Base-by-base conservation (phyloP, 2,113 vertebrate species). In the Pelmatolapia mariae region DNA sequence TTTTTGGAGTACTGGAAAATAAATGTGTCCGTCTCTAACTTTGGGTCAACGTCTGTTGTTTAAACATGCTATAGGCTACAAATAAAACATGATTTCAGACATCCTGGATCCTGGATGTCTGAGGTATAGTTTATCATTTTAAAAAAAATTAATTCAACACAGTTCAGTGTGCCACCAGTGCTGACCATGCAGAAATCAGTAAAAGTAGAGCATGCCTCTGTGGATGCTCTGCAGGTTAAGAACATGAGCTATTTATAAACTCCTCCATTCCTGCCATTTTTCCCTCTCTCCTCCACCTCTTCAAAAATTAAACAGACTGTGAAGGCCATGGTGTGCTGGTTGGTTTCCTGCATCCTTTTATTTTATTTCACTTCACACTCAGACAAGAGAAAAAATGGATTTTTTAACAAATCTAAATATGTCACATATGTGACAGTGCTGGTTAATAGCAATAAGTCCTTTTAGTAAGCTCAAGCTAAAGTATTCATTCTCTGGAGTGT, bases 241-340 rank as follows among this genome's bases (percentile, higher is more conserved):
- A 43, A 15, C n/a, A 47, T 3, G 4, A 47, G 26, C 81, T 87
- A 83, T 89, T 87, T 89, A 11, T 61, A 16, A 54, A 24, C 78
- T 40, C 16, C 24, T 61, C 19, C 61, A 29, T 4, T 24, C 26
- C 18, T 71, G n/a, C 47, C 82, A 80, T 1, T 16, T 24, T 38
- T 7, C 89, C 52, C 47, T n/a, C 71, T 76, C 78, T 57, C 76
- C 78, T 89, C 78, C n/a, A 43, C 31, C 78, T 10, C 50, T 53
- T 80, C 33, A 29, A 40, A 81, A 19, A 43, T 53, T 0, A 73
- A 73, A 45, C 66, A 47, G 22, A 43, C 38, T 26, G 66, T 71
- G 38, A 4, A 76, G 24, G 4, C 24, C 16, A 29, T 31, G 6
- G 2, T 76, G 11, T 73, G 22, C 24, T 45, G 22, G 38, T 45